Base-by-base conservation (phyloP, 2,888 invertebrate species). In the Noctua pronuba region DNA sequence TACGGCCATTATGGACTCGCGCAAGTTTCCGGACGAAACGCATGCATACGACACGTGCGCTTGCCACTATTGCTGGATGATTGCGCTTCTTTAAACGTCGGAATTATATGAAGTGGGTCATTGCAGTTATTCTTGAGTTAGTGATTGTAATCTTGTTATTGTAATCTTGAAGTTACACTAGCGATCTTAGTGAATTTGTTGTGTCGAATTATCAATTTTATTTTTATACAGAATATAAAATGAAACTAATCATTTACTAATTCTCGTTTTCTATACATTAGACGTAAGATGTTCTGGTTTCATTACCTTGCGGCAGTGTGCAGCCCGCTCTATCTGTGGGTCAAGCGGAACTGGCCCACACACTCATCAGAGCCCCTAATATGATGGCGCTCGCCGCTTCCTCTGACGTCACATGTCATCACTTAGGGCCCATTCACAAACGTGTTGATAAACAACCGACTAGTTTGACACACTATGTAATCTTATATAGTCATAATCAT, bases 271-370 rank as follows among this genome's bases (percentile, higher is more conserved):
- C 3, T 28, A 18, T 31, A 24, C 35, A 38, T 66, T 2, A 35
- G 7, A 46, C 58, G 18, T 16, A n/a, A 52, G 28, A 24, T 16
- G 5, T 24, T 28, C 13, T 49, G 16, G 18, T 46, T 46, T 31
- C 21, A 18, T 16, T 38, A 21, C 24, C 31, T 41, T 52, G 10
- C 38, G 52, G 24, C 44, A 80, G 88, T 88, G 85, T 80, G 80
- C 69, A 21, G 46, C 60, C 11, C 74, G 67, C 81, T 72, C 73
- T 72, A 80, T 46, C 68, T 77, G 70, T 80, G 73, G 79, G 78
- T 84, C 88, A 80, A 87, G 82, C 91, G 91, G 92, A 92, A 91
- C 89, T 87, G 82, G 91, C 91, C 91, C 90, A 92, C 92, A 86
- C 89, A 80, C 84, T 84, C 88, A 86, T 89, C 86, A 86, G 71